phyloP scores from a whole-genome alignment of 1,140 invertebrate species.

The Aphis craccivora region DNA sequence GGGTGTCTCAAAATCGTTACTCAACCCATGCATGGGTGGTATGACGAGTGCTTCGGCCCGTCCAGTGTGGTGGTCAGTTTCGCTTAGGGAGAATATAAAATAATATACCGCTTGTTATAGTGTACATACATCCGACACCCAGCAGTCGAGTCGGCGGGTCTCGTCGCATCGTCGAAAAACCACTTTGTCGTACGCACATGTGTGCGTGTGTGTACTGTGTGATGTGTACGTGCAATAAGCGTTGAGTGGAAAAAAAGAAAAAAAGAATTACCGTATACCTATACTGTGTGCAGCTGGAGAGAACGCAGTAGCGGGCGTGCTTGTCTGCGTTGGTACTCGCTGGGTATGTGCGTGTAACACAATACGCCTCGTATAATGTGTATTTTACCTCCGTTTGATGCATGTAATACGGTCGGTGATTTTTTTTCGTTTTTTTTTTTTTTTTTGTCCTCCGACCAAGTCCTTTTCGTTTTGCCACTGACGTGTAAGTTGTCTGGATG shows the following conservation, averaged over 20 bases:
- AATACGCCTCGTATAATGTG: conserved; percentile 6
- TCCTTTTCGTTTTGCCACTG: conserved; percentile 51
- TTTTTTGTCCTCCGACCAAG: neutral
- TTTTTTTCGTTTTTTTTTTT: neutral
- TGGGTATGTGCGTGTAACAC: neutral
- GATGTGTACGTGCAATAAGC: neutral
- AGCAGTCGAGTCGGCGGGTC: neutral
- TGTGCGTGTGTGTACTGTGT: neutral
- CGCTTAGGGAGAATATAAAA: neutral
- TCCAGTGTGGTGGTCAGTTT: neutral
- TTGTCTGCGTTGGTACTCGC: neutral
- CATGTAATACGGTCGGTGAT: conserved; percentile 11
- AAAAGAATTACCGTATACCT: neutral
- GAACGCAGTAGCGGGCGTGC: neutral
- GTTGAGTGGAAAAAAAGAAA: neutral
- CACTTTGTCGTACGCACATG: neutral
- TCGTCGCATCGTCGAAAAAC: neutral
- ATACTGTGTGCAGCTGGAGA: neutral
- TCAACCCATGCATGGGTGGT: neutral
- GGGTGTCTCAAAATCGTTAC: neutral
- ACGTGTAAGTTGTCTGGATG: conserved; percentile 38
- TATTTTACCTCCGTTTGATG: conserved; percentile 36
- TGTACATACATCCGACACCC: neutral
- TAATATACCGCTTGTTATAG: neutral
- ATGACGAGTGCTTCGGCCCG: neutral